These are phyloP conservation scores for Philypnodon macrostomus DNA, from an alignment of 2,797 vertebrate species.

Conservation along the genomic window DNA sequence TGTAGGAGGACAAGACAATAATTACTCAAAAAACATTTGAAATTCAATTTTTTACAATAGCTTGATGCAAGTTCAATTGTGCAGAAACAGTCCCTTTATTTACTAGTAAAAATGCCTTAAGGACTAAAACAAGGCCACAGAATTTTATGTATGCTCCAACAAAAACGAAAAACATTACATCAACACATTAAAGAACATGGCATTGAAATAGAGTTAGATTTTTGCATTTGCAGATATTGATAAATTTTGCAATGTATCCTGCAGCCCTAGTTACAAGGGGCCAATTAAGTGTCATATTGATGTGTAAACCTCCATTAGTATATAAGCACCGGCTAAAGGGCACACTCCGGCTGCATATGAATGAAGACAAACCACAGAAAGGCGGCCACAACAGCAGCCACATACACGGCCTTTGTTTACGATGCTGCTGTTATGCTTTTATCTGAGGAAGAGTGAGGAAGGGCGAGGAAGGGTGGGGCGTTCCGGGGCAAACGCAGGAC, in stretches of 20 bases:
- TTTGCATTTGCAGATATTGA: no score
- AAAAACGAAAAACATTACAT: no score
- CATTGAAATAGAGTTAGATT: no score
- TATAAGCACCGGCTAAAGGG: constrained; percentile 7
- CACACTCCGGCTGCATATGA: constrained; percentile 35
- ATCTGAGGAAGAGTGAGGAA: constrained; percentile 39
- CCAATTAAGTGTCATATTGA: neutral
- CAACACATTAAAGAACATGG: no score
- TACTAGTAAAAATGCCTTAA: no score
- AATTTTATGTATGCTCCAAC: no score
- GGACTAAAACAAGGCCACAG: no score
- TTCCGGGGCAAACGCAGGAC: constrained; percentile 42
- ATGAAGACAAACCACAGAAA: constrained; percentile 44
- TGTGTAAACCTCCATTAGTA: constrained; percentile 1
- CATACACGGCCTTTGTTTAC: constrained; percentile 63
- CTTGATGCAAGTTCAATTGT: no score
- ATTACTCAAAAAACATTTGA: neutral
- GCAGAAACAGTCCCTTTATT: no score
- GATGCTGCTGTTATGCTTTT: constrained; percentile 48
- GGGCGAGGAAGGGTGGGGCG: constrained; percentile 29
- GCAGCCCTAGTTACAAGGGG: no score
- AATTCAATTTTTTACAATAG: no score
- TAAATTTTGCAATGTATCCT: no score
- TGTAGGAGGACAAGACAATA: constrained; percentile 31
- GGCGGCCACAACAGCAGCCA: constrained; percentile 29